Evolutionary conservation across 2,888 invertebrate species (phyloP), one percentile per base, ranked within the genome.

Genomic region (Lasioglossum malachurum): DNA sequence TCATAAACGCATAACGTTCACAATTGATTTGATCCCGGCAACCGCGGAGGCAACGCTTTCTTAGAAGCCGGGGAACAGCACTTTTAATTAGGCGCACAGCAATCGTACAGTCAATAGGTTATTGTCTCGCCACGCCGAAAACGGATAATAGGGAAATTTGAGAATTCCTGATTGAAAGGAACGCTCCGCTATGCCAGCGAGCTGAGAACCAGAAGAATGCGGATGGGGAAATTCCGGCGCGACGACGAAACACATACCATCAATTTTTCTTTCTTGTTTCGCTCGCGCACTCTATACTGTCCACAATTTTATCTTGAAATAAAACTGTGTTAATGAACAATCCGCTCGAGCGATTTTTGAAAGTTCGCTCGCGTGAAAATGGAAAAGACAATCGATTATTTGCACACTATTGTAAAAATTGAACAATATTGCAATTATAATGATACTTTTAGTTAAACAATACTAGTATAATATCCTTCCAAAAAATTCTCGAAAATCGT

Each of bases 131-230:
- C 35, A 12, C 1, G 8, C 38, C 38, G 35, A 35, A 69, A 69
- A 69, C 4, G 67, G 38, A 23, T 69, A 69, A 69, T 67, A 19
- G 23, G 38, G 69, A 69, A 67, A 69, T 69, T 69, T 69, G 35
- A 38, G 69, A 69, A 69, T 69, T 35, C 38, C 35, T 35, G 69
- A 69, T 69, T 69, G 69, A 69, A 69, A 69, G 38, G 35, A 67
- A 23, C 23, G 4, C 10, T 35, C 10, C 38, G 53, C 23, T 4
- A 16, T 23, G 3, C 19, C 23, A 31, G 31, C 1, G 4, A 19
- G 69, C 35, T 38, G 38, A 64, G 31, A 64, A 31, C 19, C 69
- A 69, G 38, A 35, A 69, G 35, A 69, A 69, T 38, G 69, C 38
- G 35, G 35, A 35, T 38, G 38, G 19, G 23, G 19, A 38, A 35